Conservation (phyloP, 2,888 invertebrate genomes). For the Aleiodes alternator region DNA sequence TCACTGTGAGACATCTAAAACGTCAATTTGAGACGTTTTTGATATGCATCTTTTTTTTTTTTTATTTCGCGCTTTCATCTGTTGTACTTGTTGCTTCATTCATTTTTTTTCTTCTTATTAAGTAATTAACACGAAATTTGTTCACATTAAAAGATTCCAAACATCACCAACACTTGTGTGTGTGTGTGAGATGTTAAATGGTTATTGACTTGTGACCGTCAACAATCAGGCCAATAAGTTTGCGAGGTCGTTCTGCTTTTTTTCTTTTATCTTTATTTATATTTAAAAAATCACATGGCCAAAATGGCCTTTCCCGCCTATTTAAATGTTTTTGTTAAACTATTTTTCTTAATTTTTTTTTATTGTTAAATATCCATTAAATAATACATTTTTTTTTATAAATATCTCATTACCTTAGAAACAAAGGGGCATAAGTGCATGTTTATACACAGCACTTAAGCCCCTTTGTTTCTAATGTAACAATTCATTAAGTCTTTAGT, state of each 20-base stretch:
- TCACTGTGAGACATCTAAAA: constrained; percentile 7
- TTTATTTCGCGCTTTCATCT: constrained; percentile 26
- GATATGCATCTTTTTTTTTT: constrained; percentile 29
- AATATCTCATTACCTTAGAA: too few species aligned
- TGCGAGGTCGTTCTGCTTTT: constrained; percentile 66
- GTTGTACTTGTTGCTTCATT: constrained; percentile 2
- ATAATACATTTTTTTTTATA: too few species aligned
- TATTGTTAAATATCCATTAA: too few species aligned
- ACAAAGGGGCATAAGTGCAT: too few species aligned
- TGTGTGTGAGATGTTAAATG: constrained; percentile 63
- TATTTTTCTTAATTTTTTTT: not conserved
- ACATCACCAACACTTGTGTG: constrained; percentile 29
- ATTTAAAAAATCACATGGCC: constrained; percentile 41
- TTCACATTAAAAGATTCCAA: constrained; percentile 27
- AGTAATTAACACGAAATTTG: constrained; percentile 5
- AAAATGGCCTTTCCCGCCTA: not conserved
- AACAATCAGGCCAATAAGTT: constrained; percentile 71
- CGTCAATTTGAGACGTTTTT: not conserved
- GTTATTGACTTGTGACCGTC: constrained; percentile 71
- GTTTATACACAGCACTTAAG: too few species aligned
- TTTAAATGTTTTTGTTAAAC: not conserved
- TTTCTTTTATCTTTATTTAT: constrained; percentile 51
- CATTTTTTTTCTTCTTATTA: not conserved
- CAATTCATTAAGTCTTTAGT: too few species aligned
- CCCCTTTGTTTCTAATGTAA: too few species aligned